Evolutionary conservation across 2,113 vertebrate species (phyloP), one percentile per base, ranked within the genome.

Genomic region (Calidris pugnax): DNA sequence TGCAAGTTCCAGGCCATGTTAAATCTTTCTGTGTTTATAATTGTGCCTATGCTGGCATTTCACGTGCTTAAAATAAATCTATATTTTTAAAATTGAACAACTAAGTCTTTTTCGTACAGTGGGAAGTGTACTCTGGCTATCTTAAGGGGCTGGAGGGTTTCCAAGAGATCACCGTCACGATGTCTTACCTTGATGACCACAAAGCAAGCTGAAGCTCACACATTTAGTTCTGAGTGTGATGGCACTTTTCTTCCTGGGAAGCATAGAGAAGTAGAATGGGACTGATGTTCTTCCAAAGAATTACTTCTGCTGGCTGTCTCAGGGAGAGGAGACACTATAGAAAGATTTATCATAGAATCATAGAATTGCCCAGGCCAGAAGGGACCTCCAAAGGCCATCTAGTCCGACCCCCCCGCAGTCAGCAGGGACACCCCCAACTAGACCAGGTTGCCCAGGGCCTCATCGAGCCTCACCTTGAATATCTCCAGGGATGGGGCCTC

Each of bases 51-150:
- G 64, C 81, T 85, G 41, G 66, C 73, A 47, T 87, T 95, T 76
- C 91, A 59, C 3, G 1, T 91, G 89, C 77, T 96, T 96, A 89
- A 94, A 97, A 96, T 97, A 97, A 96, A 97, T 76, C 35, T 95
- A 13, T 95, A 91, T 97, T 97, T 96, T 94, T 66, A 9, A 89
- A 89, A 91, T 33, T 68, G 53, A 53, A 60, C 19, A 60, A 11
- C 43, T 47, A 24, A 14, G 12, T 91, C 68, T 94, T 66, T 72
- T 78, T 15, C 26, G 27, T 68, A 28, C 8, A 60, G 21, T 55
- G 24, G 39, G 51, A 77, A 84, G 30, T 19, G 24, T 67, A 30
- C 11, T 84, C 33, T 47, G 30, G 51, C 41, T 89, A 4, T 50
- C 21, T 5, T 33, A 23, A 57, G 43, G 74, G 32, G 13, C 56